phyloP scores from a whole-genome alignment of 1,140 invertebrate genomes.

The Phenacoccus solenopsis region DNA sequence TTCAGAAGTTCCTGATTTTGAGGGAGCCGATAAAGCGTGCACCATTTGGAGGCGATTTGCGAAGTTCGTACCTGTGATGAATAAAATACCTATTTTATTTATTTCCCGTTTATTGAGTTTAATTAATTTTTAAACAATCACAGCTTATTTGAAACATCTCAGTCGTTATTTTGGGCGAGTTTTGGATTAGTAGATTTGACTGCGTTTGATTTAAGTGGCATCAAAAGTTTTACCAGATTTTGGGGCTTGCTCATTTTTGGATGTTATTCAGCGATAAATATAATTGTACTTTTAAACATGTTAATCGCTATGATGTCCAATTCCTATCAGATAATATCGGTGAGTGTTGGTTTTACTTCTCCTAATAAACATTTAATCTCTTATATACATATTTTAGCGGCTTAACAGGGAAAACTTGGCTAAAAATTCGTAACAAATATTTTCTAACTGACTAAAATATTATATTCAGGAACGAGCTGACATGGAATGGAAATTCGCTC shows the following conservation, averaged over 20 bases:
- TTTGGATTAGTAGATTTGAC: slow-evolving; percentile 81
- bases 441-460: too few relatives aligned
- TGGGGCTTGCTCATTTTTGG: slow-evolving; percentile 80
- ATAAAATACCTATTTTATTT: not conserved
- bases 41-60: slow-evolving; percentile 73
- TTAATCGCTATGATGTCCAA: slow-evolving; percentile 95
- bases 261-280: slow-evolving; percentile 79
- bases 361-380: too few relatives aligned
- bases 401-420: too few relatives aligned
- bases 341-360: slow-evolving; percentile 36
- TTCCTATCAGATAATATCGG: slow-evolving; percentile 84
- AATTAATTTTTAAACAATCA: slow-evolving; percentile 30
- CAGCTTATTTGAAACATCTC: slow-evolving; percentile 85
- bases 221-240: slow-evolving; percentile 76
- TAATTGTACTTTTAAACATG: slow-evolving; percentile 86
- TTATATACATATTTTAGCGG: too few relatives aligned
- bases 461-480: slow-evolving; percentile 61
- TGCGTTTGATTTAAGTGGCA: slow-evolving; percentile 70
- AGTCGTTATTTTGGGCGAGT: slow-evolving; percentile 87
- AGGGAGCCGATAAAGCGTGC: slow-evolving; percentile 66
- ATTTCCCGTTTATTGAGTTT: not conserved
- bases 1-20: slow-evolving; percentile 55
- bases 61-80: slow-evolving; percentile 50
- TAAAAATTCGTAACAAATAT: too few relatives aligned
- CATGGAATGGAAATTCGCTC: slow-evolving; percentile 83